phyloP scores from a whole-genome alignment of 2,113 vertebrate species.

The Menura novaehollandiae region DNA sequence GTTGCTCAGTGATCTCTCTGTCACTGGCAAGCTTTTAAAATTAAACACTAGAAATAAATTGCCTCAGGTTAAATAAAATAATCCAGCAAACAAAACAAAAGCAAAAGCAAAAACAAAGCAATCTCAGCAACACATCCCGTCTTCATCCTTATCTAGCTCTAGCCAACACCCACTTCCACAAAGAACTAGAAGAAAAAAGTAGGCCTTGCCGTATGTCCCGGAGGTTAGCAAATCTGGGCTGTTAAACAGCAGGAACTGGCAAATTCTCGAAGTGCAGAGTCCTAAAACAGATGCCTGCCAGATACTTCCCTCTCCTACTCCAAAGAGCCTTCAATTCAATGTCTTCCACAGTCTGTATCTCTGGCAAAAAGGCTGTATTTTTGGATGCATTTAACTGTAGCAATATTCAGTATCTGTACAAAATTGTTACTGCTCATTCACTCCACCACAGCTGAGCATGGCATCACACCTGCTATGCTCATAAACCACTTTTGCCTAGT shows the following conservation, averaged over 20 bases:
- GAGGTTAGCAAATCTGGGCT: constrained; percentile 37
- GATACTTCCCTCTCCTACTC: constrained; percentile 1
- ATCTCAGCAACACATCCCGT: background rate
- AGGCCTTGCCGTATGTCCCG: background rate
- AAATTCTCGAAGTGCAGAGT: background rate
- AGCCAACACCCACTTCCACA: constrained; percentile 50
- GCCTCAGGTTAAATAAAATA: constrained; percentile 20
- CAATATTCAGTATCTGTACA: background rate
- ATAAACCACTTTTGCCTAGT: background rate
- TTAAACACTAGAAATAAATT: background rate
- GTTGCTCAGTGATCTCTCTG: background rate
- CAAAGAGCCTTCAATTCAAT: background rate
- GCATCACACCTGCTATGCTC: background rate
- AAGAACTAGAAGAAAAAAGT: background rate
- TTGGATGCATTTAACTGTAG: background rate
- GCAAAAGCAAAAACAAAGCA: background rate
- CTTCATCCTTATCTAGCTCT: background rate
- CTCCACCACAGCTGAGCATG: background rate
- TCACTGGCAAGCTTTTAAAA: constrained; percentile 5
- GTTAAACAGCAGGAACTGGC: constrained; percentile 42
- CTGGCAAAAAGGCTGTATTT: background rate
- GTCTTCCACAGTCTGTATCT: background rate
- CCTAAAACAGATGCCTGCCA: background rate
- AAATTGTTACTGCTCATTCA: background rate
- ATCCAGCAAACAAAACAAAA: constrained; percentile 22